A percentile compares a stretch with the other conserved stretches of the same genome.
Conservation (phyloP, 2,797 vertebrate genomes). For the Mus caroli region DNA sequence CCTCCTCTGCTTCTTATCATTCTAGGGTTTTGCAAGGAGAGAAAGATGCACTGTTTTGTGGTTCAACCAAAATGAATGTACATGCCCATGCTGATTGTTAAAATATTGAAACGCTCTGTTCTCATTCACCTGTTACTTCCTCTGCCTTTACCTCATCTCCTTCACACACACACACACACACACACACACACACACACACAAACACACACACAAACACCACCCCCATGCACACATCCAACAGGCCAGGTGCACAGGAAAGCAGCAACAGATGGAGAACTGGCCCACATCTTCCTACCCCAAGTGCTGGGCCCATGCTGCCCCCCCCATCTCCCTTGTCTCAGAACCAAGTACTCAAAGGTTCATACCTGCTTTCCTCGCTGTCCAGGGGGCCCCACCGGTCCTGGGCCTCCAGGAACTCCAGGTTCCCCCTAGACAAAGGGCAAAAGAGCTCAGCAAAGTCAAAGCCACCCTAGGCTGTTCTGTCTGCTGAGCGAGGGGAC, state of each 20-base stretch:
- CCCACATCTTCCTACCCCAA: neutral
- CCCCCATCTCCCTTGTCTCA: neutral
- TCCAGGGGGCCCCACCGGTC: slow-evolving; percentile 89
- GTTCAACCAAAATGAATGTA: neutral
- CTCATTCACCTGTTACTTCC: neutral
- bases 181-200: neutral
- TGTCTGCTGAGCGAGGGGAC: neutral
- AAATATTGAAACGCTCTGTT: neutral
- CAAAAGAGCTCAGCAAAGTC: neutral
- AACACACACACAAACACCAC: neutral
- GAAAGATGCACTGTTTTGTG: neutral
- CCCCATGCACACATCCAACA: neutral
- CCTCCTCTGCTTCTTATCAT: neutral
- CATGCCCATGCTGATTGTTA: neutral
- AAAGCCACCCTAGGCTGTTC: neutral
- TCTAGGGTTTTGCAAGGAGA: slow-evolving; percentile 2
- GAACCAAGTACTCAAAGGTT: neutral
- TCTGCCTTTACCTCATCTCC: neutral
- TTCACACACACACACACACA: neutral
- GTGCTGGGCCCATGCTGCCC: neutral
- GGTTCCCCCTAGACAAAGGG: slow-evolving; percentile 91
- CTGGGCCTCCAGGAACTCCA: slow-evolving; percentile 90
- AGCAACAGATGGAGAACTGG: neutral
- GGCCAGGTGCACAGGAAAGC: neutral
- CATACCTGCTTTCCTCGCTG: slow-evolving; percentile 89